Base-by-base conservation (phyloP, 2,797 vertebrate species). In the Acanthiza pusilla region DNA sequence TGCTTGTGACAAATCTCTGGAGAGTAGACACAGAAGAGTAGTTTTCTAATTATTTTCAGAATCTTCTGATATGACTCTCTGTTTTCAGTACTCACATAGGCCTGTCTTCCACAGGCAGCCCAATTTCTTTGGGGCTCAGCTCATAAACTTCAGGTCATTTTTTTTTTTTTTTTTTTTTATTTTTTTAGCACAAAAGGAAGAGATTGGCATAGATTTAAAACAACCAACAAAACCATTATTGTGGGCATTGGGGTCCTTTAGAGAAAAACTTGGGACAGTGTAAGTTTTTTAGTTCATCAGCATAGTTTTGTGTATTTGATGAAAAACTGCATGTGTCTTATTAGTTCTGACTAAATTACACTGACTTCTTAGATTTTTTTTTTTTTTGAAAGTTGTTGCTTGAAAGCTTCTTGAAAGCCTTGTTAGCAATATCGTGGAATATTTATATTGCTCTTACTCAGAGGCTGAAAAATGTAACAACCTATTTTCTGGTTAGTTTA, bases 321-420 rank as follows among this genome's bases (percentile, higher is more conserved):
- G 34, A 7, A 77, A n/a, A 94, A 29, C 65, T 72, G 10, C 8
- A 30, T 26, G 8, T 20, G 7, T 60, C 26, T 79, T 10, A 3
- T 34, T 88, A 79, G 22, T 63, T 83, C 40, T 87, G 42, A 54
- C 42, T 77, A 32, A 91, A 61, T 63, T 60, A 16, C 2, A 3
- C 38, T 71, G 42, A 43, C 15, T 47, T 48, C 19, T 77, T 91
- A 38, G 9, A 57, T 71, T 71, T 79, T 36, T 36, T 36, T 36
- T 36, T n/a, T 14, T 79, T 91, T 85, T 38, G 34, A 6, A 61
- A 63, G 16, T 27, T 51, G 5, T 65, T 80, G 13, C 8, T 89
- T 61, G 72, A 75, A 93, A 94, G 9, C 23, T n/a, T 57, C 23
- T 79, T 79, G 60, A 88, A 92, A 76, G 76, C 30, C 27, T 77